Conservation (phyloP, 2,797 vertebrate genomes). For the Mormyrus proboscirostris region DNA sequence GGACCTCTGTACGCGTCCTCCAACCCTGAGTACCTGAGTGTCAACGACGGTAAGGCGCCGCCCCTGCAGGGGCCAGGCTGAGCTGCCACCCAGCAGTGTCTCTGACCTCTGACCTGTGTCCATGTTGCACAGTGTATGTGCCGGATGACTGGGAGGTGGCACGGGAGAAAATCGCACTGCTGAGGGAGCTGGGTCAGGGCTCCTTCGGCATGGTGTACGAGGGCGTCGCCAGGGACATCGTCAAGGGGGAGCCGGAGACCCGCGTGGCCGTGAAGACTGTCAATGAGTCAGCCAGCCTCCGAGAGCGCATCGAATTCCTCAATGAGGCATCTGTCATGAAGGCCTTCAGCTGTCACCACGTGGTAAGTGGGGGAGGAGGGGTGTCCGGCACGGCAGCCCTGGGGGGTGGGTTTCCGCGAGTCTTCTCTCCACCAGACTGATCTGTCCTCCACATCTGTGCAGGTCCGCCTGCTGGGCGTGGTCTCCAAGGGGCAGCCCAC, state of each 20-base stretch:
- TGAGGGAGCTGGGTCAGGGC: constrained; percentile 88
- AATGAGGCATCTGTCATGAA: constrained; percentile 98
- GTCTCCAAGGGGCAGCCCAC: constrained; percentile 95
- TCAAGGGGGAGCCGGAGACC: constrained; percentile 79
- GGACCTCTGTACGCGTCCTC: constrained; percentile 89
- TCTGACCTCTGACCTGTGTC: neutral
- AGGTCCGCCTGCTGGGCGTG: constrained; percentile 92
- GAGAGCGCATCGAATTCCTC: constrained; percentile 92
- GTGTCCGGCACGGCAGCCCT: neutral
- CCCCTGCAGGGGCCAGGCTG: neutral
- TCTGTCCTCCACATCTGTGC: constrained; percentile 16
- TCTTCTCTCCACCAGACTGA: neutral
- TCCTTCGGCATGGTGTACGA: constrained; percentile 98
- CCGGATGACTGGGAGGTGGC: constrained; percentile 93
- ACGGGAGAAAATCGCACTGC: constrained; percentile 82
- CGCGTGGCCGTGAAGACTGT: constrained; percentile 91
- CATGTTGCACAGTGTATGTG: constrained; percentile 72
- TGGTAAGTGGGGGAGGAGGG: constrained; percentile 62
- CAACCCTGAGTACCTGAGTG: constrained; percentile 90
- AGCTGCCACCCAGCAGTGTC: neutral
- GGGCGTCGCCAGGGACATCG: constrained; percentile 82
- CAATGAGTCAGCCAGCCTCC: constrained; percentile 86
- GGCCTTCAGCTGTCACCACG: constrained; percentile 92
- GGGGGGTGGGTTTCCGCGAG: neutral
- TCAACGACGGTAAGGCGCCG: constrained; percentile 76